Conservation (phyloP, 1,140 invertebrate genomes). For the Trypoxylus dichotomus region DNA sequence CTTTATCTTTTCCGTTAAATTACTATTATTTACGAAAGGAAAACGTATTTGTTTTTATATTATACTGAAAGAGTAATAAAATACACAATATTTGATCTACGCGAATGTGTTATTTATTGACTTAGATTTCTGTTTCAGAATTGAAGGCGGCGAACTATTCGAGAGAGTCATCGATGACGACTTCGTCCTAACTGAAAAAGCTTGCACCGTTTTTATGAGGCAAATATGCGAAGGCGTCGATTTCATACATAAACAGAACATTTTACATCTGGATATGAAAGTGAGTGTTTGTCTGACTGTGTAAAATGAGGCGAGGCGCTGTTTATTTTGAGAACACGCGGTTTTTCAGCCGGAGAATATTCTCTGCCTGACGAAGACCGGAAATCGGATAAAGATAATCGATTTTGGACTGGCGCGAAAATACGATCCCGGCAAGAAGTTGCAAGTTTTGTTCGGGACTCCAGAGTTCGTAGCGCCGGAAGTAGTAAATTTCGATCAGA, state of each 20-base stretch:
- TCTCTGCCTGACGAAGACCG: constrained; percentile 89
- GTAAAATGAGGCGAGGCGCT: background rate
- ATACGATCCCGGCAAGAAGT: constrained; percentile 88
- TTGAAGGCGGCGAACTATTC: constrained; percentile 96
- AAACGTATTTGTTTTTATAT: background rate
- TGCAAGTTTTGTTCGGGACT: constrained; percentile 93
- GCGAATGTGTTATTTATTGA: background rate
- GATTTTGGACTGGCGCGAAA: constrained; percentile 94
- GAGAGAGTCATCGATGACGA: constrained; percentile 98
- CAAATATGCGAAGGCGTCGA: constrained; percentile 97
- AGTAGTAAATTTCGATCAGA: constrained; percentile 97
- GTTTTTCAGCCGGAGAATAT: constrained; percentile 91
- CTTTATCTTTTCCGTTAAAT: too few relatives aligned
- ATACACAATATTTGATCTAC: background rate
- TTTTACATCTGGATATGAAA: constrained; percentile 96
- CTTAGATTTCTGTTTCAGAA: constrained; percentile 63
- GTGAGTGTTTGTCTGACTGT: constrained; percentile 55
- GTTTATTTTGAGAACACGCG: constrained; percentile 4
- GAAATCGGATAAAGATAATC: constrained; percentile 97
- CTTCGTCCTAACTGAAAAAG: constrained; percentile 93
- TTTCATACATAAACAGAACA: constrained; percentile 93
- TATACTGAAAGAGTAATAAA: background rate
- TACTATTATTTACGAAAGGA: background rate
- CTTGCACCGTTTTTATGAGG: constrained; percentile 92
- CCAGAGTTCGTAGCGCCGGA: constrained; percentile 98